Percentiles rank a stretch among this genome's conserved stretches.
These are phyloP conservation scores for Laupala kohalensis DNA, from an alignment of 1,140 invertebrate genomes.

Conservation along the genomic window DNA sequence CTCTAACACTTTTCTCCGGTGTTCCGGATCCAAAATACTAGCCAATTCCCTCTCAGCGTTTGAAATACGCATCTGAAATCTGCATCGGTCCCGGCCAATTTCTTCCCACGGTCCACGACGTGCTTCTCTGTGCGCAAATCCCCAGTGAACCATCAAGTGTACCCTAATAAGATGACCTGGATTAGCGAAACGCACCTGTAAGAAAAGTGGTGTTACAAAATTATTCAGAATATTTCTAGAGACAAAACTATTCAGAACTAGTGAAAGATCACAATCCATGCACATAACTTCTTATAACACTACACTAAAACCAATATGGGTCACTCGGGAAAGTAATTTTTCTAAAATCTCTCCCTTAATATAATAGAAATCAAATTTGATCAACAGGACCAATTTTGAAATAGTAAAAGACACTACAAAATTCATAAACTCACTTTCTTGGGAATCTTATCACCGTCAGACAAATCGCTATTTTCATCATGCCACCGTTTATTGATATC, in stretches of 20 bases:
- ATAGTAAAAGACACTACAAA: no score
- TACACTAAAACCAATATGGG: no score
- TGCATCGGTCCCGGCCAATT: conserved; percentile 39
- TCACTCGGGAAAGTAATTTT: no score
- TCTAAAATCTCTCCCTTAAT: no score
- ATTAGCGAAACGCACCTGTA: conserved; percentile 45
- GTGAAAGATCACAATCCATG: no score
- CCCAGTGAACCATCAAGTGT: conserved; percentile 45
- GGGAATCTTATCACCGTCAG: background rate
- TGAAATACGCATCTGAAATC: conserved; percentile 29
- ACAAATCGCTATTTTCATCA: background rate
- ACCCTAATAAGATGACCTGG: conserved; percentile 30
- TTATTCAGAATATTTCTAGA: no score
- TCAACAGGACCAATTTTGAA: no score
- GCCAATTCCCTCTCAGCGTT: background rate
- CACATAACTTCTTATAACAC: no score
- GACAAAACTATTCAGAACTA: no score
- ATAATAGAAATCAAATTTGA: no score
- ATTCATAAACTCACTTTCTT: background rate
- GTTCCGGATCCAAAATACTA: background rate
- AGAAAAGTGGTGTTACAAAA: no score
- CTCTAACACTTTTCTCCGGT: background rate
- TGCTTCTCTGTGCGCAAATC: conserved; percentile 45
- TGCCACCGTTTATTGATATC: conserved; percentile 2
- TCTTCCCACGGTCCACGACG: conserved; percentile 49